Evolutionary conservation across 2,888 invertebrate genomes (phyloP).

Genomic region (Microctonus brassicae): DNA sequence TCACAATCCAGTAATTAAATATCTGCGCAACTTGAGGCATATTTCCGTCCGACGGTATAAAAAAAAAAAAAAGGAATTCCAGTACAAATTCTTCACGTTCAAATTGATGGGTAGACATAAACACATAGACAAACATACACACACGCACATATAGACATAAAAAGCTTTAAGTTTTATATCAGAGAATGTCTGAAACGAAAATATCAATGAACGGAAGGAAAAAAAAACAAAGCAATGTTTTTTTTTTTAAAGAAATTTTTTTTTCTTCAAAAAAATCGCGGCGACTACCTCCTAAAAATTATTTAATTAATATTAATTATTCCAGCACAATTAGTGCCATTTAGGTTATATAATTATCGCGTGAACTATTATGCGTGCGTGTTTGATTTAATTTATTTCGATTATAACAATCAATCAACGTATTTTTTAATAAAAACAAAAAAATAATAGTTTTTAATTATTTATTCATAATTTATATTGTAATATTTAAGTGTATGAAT

Average conservation of each 20-base stretch:
- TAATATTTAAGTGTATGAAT: slow-evolving; percentile 5
- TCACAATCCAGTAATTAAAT: slow-evolving; percentile 22
- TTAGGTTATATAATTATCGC: slow-evolving; percentile 9
- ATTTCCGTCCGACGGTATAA: background rate
- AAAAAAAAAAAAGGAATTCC: background rate
- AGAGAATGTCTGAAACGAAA: background rate
- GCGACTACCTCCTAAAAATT: slow-evolving; percentile 32
- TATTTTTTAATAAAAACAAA: slow-evolving; percentile 17
- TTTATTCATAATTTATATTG: slow-evolving; percentile 25
- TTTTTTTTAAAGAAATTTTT: too few relatives aligned
- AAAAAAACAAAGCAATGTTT: too few relatives aligned
- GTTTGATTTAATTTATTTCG: slow-evolving; percentile 27
- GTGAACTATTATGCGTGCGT: slow-evolving; percentile 23
- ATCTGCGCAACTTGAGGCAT: background rate
- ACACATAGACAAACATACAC: slow-evolving; percentile 35
- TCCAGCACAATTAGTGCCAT: slow-evolving; percentile 29
- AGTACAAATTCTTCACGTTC: background rate
- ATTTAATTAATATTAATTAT: slow-evolving; percentile 11
- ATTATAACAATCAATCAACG: slow-evolving; percentile 15
- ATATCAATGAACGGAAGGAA: background rate
- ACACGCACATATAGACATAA: slow-evolving; percentile 36
- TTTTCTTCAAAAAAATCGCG: slow-evolving; percentile 25
- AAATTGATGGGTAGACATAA: background rate
- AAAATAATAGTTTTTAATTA: slow-evolving; percentile 14
- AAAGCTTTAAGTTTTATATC: slow-evolving; percentile 27